Conservation (phyloP, 2,797 vertebrate species). For the Rhinogobio ventralis region DNA sequence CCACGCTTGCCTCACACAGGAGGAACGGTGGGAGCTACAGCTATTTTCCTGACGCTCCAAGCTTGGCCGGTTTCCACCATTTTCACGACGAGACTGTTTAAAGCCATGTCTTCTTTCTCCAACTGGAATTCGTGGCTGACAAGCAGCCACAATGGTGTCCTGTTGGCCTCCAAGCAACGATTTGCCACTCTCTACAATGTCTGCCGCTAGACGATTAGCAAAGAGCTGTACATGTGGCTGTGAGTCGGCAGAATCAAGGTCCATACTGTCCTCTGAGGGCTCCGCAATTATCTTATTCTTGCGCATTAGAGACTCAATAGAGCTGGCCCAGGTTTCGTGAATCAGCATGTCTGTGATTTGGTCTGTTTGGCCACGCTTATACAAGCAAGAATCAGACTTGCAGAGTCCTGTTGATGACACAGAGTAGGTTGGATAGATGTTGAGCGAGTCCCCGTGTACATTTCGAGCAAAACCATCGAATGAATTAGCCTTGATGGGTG, state of each 20-base stretch:
- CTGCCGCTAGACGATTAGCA: constrained; percentile 82
- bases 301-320: constrained; percentile 95
- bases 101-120: constrained; percentile 75
- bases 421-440: constrained; percentile 79
- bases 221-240: constrained; percentile 82
- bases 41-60: constrained; percentile 68
- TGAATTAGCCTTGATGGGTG: constrained; percentile 94
- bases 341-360: constrained; percentile 95
- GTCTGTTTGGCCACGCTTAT: constrained; percentile 87
- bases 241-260: constrained; percentile 77
- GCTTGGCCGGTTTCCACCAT: constrained; percentile 66
- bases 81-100: constrained; percentile 72
- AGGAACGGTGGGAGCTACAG: constrained; percentile 56
- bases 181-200: constrained; percentile 85
- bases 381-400: constrained; percentile 96
- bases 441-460: constrained; percentile 83
- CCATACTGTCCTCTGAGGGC: constrained; percentile 75
- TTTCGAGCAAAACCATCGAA: constrained; percentile 91
- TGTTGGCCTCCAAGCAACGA: constrained; percentile 77
- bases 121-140: constrained; percentile 63
- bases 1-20: constrained; percentile 60
- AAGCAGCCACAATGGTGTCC: constrained; percentile 68
- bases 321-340: constrained; percentile 95
- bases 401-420: constrained; percentile 86
- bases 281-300: constrained; percentile 96